Conservation (phyloP, 2,888 invertebrate species). For the Metallyticus violacea region DNA sequence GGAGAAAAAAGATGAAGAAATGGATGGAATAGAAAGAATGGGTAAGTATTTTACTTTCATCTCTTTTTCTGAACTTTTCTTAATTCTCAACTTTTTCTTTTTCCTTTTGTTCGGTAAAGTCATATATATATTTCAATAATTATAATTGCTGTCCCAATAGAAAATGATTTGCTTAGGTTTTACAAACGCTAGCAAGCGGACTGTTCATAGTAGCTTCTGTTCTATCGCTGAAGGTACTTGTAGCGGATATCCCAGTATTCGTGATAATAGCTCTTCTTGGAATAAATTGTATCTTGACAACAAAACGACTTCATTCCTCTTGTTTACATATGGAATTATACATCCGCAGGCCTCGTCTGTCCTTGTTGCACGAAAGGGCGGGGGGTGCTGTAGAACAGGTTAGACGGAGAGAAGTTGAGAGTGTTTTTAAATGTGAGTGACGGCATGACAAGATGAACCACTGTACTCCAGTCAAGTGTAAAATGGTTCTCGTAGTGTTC, state of each 20-base stretch:
- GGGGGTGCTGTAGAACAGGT: not conserved
- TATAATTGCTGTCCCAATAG: no score
- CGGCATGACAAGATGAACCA: not conserved
- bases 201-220: not conserved
- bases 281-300: conserved; percentile 1
- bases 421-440: conserved; percentile 6
- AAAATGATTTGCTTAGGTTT: no score
- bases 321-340: conserved; percentile 15
- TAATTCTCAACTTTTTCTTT: no score
- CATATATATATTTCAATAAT: no score
- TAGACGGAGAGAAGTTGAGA: not conserved
- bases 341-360: not conserved
- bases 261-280: not conserved
- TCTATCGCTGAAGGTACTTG: not conserved
- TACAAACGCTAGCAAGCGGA: no score
- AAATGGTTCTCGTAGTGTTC: not conserved
- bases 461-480: conserved; percentile 1
- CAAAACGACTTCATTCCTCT: conserved; percentile 1
- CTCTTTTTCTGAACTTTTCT: no score
- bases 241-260: not conserved
- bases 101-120: no score
- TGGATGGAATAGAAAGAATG: no score
- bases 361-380: not conserved
- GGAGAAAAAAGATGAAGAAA: no score
- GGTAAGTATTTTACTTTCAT: no score